Percentiles rank a stretch among this genome's conserved stretches.
phyloP scores from a whole-genome alignment of 1,140 invertebrate genomes.

The Heliothis subflexa region DNA sequence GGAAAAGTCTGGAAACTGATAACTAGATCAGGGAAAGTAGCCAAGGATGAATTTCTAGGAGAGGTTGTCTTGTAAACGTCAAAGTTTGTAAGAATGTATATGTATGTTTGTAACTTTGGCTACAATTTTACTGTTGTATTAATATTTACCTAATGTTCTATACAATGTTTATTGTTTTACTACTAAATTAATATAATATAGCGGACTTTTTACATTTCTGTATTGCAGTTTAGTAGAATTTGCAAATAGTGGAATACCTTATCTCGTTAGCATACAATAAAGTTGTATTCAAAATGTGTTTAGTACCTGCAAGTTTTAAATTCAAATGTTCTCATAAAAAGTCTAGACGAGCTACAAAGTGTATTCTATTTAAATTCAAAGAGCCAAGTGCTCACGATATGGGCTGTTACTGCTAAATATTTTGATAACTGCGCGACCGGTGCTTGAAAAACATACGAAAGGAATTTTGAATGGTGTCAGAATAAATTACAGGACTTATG shows the following conservation, averaged over 20 bases:
- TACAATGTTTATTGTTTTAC: too few species aligned
- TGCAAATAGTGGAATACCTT: too few species aligned
- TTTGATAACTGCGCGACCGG: conserved; percentile 37
- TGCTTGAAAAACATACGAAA: neutral
- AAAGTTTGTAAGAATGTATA: too few species aligned
- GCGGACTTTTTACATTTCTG: too few species aligned
- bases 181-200: too few species aligned
- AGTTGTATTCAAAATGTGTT: neutral
- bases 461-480: neutral
- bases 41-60: neutral
- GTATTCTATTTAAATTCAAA: conserved; percentile 48
- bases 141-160: too few species aligned
- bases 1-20: neutral
- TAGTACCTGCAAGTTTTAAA: neutral
- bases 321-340: conserved; percentile 27
- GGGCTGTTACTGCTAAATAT: conserved; percentile 47
- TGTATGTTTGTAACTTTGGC: too few species aligned
- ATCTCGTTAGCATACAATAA: too few species aligned
- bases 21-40: neutral
- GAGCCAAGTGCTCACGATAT: conserved; percentile 34
- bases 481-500: too few species aligned
- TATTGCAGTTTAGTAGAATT: too few species aligned
- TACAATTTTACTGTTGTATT: too few species aligned
- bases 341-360: neutral
- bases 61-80: too few species aligned